Evolutionary conservation across 2,888 invertebrate species (phyloP), one percentile per base, ranked within the genome.

Genomic region (Dicranocentrus wangi): DNA sequence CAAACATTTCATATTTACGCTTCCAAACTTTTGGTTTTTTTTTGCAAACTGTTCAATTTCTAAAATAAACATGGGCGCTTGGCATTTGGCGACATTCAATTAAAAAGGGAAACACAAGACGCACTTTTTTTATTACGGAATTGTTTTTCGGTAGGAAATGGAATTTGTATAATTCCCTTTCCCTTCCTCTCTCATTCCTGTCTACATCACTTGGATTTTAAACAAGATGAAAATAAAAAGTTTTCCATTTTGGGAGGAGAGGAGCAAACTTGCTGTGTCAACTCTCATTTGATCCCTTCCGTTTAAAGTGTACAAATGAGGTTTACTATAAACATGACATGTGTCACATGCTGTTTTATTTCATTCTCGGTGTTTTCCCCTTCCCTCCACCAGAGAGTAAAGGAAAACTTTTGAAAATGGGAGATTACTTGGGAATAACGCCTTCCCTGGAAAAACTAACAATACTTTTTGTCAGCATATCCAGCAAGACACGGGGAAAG

Each of bases 301-400:
- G 2, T 43, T 76, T 65, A 39, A 66, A 66, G 5, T 68, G 66
- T 60, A 76, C 76, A 76, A 76, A 76, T 66, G 68, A 68, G 76
- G 47, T 60, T 76, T 58, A 68, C 76, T 39, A 51, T 43, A 43
- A 76, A 76, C 75, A 66, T 58, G 75, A 76, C 75, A 76, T 58
- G 58, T 66, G 75, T 68, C 75, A 66, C 66, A 66, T 66, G 42
- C 58, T 66, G 55, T 76, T 76, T 76, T 58, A 68, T 76, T 66
- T 43, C 43, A 55, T n/a, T n/a, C n/a, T n/a, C n/a, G n/a, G n/a
- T n/a, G n/a, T n/a, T n/a, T n/a, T n/a, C n/a, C n/a, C n/a, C n/a
- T n/a, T n/a, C n/a, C n/a, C n/a, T n/a, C n/a, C n/a, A n/a, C n/a
- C n/a, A n/a, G n/a, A n/a, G n/a, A n/a, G n/a, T n/a, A n/a, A n/a